Percentiles rank a stretch among this genome's conserved stretches.
These are phyloP conservation scores for Ariolimax columbianus DNA, from an alignment of 2,888 invertebrate genomes.

Conservation along the genomic window DNA sequence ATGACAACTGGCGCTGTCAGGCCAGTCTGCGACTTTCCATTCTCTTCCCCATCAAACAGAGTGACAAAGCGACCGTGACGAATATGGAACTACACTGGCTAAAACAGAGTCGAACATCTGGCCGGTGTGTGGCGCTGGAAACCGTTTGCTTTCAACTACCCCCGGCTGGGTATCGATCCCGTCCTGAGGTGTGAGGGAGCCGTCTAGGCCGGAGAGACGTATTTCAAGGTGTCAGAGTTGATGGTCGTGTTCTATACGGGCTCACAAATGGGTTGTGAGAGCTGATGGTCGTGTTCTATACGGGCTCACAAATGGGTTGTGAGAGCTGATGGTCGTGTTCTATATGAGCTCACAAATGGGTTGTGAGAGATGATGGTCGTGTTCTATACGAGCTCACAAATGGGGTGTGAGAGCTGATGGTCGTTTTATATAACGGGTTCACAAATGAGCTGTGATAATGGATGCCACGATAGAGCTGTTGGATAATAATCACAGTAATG, in stretches of 20 bases:
- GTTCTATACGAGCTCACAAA: background rate
- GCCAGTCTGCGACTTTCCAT: background rate
- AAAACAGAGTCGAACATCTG: slow-evolving; percentile 33
- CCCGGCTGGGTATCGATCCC: background rate
- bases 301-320: background rate
- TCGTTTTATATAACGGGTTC: no score
- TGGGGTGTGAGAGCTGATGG: background rate
- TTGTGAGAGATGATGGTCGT: background rate
- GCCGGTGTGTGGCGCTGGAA: background rate
- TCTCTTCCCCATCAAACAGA: background rate
- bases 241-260: background rate
- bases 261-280: background rate
- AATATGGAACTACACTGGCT: background rate
- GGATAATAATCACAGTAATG: no score
- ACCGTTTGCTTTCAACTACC: slow-evolving; percentile 3
- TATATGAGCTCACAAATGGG: background rate
- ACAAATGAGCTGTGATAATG: no score
- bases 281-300: background rate
- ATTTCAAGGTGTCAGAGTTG: background rate
- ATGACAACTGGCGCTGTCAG: background rate
- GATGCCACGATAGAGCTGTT: no score
- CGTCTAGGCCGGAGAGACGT: background rate
- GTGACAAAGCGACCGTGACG: slow-evolving; percentile 27
- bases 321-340: background rate
- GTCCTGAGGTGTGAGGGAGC: background rate